Base-by-base conservation (phyloP, 2,797 vertebrate genomes). In the Microchirus variegatus region DNA sequence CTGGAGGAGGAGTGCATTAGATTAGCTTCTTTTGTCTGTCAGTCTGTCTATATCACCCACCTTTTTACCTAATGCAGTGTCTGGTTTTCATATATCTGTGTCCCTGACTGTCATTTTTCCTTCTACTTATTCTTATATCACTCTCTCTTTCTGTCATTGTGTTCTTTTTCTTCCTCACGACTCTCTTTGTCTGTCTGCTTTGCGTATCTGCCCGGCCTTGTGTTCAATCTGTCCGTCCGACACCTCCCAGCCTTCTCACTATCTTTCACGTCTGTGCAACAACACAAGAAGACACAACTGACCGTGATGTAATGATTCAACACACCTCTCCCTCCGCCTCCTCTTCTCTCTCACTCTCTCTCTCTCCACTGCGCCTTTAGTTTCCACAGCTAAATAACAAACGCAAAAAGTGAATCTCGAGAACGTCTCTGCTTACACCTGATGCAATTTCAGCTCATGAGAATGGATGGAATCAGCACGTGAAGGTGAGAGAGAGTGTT, bases 251-350 rank as follows among this genome's bases (percentile, higher is more conserved):
- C 51, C 50, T 56, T 42, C 46, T 43, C 44, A 37, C 78, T 45
- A 69, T 82, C 63, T 65, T 50, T 86, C 72, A 66, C 55, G 66
- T 83, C 78, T 57, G 57, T 38, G 63, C 51, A 63, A 74, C 46
- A 45, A 53, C 69, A 67, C 50, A 49, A 47, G 55, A 74, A 80
- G 59, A 79, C 75, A 71, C n/a, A 80, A 67, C 60, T 13, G 41
- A 65, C 82, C 75, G 66, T 48, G 67, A 81, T 81, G 59, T n/a
- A 78, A 78, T 78, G 73, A 60, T 63, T 70, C 36, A 51, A 47
- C 57, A 41, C 53, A 59, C 53, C 31, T 67, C 52, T 31, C 45
- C 59, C 36, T 53, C 42, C 22, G 46, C 46, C 40, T 46, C 49
- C 22, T 47, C 36, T 37, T 47, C 51, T 19, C 46, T 31, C 26